These are phyloP conservation scores for Thymelicus acteon DNA, from an alignment of 2,888 invertebrate species.

Conservation along the genomic window DNA sequence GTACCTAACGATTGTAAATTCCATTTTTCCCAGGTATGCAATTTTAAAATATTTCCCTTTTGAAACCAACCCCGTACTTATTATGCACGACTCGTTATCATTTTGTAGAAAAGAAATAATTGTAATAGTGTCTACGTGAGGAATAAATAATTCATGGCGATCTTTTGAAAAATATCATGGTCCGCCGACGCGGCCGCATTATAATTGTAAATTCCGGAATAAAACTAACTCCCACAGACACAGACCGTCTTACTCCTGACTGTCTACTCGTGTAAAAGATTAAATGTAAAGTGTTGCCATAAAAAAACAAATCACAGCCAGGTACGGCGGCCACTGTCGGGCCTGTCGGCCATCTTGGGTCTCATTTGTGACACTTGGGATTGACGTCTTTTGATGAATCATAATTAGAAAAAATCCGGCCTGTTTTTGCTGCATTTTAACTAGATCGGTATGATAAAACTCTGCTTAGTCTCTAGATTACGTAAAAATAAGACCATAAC, in stretches of 20 bases:
- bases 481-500: too few relatives aligned
- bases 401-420: slow-evolving; percentile 3
- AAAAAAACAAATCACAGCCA: slow-evolving; percentile 27
- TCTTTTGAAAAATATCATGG: slow-evolving; percentile 78
- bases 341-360: slow-evolving; percentile 34
- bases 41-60: slow-evolving; percentile 5
- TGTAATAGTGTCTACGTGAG: slow-evolving; percentile 75
- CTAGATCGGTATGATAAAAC: too few relatives aligned
- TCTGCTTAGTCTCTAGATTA: too few relatives aligned
- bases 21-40: neutral
- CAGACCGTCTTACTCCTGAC: slow-evolving; percentile 40
- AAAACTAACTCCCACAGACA: slow-evolving; percentile 49
- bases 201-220: slow-evolving; percentile 75
- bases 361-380: slow-evolving; percentile 26
- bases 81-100: slow-evolving; percentile 72
- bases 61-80: slow-evolving; percentile 49
- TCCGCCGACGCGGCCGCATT: slow-evolving; percentile 67
- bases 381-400: slow-evolving; percentile 28
- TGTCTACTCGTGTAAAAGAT: slow-evolving; percentile 26
- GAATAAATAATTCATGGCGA: slow-evolving; percentile 79
- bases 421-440: neutral
- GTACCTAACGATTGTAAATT: too few relatives aligned
- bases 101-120: slow-evolving; percentile 76
- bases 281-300: slow-evolving; percentile 33
- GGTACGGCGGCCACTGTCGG: slow-evolving; percentile 21